phyloP scores from a whole-genome alignment of 2,113 vertebrate species.

The Pygoscelis antarcticus region DNA sequence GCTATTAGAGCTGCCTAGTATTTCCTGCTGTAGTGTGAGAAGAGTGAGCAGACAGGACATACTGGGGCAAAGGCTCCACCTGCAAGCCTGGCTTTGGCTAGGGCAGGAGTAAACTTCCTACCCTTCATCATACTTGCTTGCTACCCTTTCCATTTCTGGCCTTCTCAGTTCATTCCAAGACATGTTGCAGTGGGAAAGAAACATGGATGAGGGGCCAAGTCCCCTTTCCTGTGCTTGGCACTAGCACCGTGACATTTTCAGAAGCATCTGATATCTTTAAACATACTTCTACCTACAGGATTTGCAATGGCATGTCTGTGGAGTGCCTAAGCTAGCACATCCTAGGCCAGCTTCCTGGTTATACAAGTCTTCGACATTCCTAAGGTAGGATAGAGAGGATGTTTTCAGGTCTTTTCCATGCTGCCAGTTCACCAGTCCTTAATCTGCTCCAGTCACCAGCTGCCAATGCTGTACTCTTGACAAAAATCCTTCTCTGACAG shows the following conservation, averaged over 20 bases:
- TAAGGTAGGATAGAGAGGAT: background rate
- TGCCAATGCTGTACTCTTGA: background rate
- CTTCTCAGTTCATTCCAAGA: background rate
- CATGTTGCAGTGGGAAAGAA: background rate
- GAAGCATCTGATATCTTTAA: background rate
- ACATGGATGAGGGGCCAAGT: background rate
- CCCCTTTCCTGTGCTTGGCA: background rate
- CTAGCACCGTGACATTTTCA: background rate
- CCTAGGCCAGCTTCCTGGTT: background rate
- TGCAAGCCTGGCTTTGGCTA: background rate
- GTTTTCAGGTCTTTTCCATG: background rate
- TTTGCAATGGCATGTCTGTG: background rate
- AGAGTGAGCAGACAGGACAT: background rate
- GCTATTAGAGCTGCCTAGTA: background rate
- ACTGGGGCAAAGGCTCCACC: background rate
- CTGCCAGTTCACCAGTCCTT: background rate
- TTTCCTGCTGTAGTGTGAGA: background rate
- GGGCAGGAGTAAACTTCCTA: background rate
- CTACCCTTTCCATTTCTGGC: background rate
- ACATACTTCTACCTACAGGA: background rate
- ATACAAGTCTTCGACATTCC: background rate
- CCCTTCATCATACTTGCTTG: background rate
- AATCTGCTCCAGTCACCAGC: background rate
- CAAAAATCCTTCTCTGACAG: background rate
- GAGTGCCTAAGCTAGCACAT: background rate